A percentile compares a stretch with the other conserved stretches of the same genome.
Conservation (phyloP, 2,888 invertebrate species). For the Exocentrus adspersus region DNA sequence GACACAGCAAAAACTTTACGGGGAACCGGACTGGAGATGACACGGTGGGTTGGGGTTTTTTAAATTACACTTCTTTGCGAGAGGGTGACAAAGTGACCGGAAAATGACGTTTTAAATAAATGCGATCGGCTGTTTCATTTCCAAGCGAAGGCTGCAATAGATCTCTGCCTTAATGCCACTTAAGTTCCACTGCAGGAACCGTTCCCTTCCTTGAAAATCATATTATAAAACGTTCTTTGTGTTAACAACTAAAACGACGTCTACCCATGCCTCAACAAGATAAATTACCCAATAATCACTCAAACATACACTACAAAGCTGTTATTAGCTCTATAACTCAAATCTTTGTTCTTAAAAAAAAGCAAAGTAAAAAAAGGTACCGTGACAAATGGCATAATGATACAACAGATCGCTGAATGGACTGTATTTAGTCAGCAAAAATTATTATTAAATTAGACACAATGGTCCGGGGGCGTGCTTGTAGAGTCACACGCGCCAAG, state of each 20-base stretch:
- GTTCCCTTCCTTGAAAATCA: no score
- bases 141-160: slow-evolving; percentile 41
- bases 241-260: no score
- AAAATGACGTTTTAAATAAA: slow-evolving; percentile 60
- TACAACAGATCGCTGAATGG: slow-evolving; percentile 57
- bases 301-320: slow-evolving; percentile 4
- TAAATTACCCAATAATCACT: slow-evolving; percentile 11
- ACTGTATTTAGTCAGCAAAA: slow-evolving; percentile 58
- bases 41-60: slow-evolving; percentile 53
- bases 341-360: slow-evolving; percentile 1
- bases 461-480: slow-evolving; percentile 56
- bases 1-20: slow-evolving; percentile 20
- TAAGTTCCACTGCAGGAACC: neutral
- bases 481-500: slow-evolving; percentile 54
- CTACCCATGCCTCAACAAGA: neutral
- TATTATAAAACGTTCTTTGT: no score
- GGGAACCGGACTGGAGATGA: slow-evolving; percentile 40
- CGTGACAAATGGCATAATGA: slow-evolving; percentile 55
- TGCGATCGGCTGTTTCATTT: slow-evolving; percentile 59
- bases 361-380: slow-evolving; percentile 20
- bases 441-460: slow-evolving; percentile 60
- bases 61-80: slow-evolving; percentile 59
- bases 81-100: slow-evolving; percentile 47
- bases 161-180: neutral
- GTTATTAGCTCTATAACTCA: neutral